Base-by-base conservation (phyloP, 2,888 invertebrate species). In the Drosophila suboccidentalis region DNA sequence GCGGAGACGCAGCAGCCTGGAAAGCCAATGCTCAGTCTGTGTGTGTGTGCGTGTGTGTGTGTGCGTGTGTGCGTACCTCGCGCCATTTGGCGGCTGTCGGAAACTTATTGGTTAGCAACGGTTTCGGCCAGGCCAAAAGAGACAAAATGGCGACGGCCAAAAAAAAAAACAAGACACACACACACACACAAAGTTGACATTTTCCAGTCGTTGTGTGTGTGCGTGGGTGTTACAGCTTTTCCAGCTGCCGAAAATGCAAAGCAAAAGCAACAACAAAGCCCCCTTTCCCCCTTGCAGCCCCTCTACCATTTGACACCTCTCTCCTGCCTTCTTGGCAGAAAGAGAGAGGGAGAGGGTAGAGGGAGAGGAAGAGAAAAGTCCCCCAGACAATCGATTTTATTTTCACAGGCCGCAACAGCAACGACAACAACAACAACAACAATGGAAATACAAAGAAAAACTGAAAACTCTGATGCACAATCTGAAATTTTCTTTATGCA, bases 21-120 rank as follows among this genome's bases (percentile, higher is more conserved):
- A 72, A 64, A 64, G 55, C 50, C 49, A 51, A 68, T 71, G 53
- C 34, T 49, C 47, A 49, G 43, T n/a, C 36, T 43, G 19, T 51
- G 1, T 34, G 26, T 41, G 2, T 34, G 3, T 60, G 39, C 43
- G 11, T 50, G 1, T 47, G 5, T 46, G n/a, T 29, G 26, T 41
- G 19, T 41, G 9, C 58, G 43, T 65, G 64, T 66, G 64, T 81
- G 79, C 64, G 74, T 82, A 77, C 26, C 63, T 72, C 87, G 87
- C 82, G 87, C 76, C 83, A 83, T 82, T 82, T 83, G 79, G 86
- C 83, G 82, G 81, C 78, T 82, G 69, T 83, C 79, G 71, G 67
- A 58, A 82, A 83, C 84, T 83, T 83, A 83, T 86, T 86, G 87
- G 87, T 70, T 79, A 80, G 76, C 83, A 78, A 78, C 83, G 74